Base-by-base conservation (phyloP, 2,113 vertebrate species). In the Brachypteracias leptosomus region DNA sequence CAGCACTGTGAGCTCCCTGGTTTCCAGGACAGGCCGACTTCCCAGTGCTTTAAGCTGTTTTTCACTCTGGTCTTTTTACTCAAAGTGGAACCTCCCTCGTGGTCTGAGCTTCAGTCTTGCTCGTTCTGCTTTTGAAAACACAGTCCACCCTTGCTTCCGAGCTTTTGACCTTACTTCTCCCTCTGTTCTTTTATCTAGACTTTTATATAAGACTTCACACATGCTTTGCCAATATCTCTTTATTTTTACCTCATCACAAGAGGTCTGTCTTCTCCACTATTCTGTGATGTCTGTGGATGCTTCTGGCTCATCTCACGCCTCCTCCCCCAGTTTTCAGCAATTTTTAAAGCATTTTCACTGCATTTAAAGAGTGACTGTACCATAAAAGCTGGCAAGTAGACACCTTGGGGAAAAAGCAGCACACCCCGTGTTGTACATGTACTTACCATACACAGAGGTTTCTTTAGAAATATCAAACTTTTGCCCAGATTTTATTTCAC, bases 171-270 rank as follows among this genome's bases (percentile, higher is more conserved):
- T 70, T 46, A 3, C 24, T 59, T 31, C 40, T 72, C 33, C 44
- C n/a, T 6, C 0, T 0, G 1, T 31, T 66, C 49, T 63, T 81
- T 52, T 47, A 54, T 21, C 33, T 33, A 28, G 14, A 29, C 22
- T 81, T 85, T 66, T 25, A 57, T 51, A 1, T 7, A 83, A 47
- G 14, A 61, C 24, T 61, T 55, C 2, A 46, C 20, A 13, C 0
- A 0, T 54, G 49, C 29, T 85, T 74, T 85, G 19, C 42, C 58
- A 72, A 79, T 68, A 44, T 7, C 8, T 42, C 3, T 8, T 36
- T 92, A 10, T 54, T 74, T 74, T 83, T 36, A 54, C 40, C 18
- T 58, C n/a, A 31, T 59, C 10, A 0, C 6, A 42, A 49, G 26
- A 89, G 55, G 7, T 40, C 46, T 28, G 40, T 19, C 28, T 16